Conservation (phyloP, 2,113 vertebrate genomes). For the Ramphastos sulfuratus region DNA sequence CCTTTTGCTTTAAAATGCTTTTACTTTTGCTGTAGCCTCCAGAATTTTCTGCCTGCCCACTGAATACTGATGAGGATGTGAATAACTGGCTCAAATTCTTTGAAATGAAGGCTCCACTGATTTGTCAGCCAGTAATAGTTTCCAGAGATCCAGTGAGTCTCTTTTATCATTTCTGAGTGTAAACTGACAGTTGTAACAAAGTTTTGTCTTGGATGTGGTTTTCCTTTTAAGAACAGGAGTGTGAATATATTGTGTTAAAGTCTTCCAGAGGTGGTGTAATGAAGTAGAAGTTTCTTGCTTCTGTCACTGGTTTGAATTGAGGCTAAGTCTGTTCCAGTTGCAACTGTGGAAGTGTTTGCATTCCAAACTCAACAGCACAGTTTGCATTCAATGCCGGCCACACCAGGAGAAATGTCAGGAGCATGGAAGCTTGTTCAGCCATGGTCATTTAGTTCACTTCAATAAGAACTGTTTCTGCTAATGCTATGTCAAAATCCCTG, state of each 20-base stretch:
- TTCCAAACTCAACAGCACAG: background rate
- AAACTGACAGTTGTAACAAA: background rate
- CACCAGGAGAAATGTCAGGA: background rate
- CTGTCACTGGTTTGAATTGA: background rate
- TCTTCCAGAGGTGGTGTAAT: background rate
- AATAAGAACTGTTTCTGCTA: background rate
- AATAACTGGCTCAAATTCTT: conserved; percentile 92
- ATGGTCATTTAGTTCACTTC: background rate
- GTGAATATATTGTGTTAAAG: background rate
- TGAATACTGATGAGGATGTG: conserved; percentile 86
- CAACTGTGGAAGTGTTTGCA: background rate
- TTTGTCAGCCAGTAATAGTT: conserved; percentile 94
- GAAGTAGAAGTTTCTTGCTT: background rate
- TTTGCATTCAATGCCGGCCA: background rate
- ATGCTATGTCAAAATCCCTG: background rate
- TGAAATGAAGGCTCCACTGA: conserved; percentile 89
- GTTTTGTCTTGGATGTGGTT: background rate
- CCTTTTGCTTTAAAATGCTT: background rate
- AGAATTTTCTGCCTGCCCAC: conserved; percentile 89
- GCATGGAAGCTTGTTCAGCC: background rate
- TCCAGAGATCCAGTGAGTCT: conserved; percentile 93
- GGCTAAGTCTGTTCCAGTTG: background rate
- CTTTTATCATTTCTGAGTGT: background rate
- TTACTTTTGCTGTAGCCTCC: conserved; percentile 78
- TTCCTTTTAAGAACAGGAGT: background rate